A percentile compares a stretch with the other conserved stretches of the same genome.
phyloP scores from a whole-genome alignment of 1,140 invertebrate species.

The Oryctes rhinoceros region DNA sequence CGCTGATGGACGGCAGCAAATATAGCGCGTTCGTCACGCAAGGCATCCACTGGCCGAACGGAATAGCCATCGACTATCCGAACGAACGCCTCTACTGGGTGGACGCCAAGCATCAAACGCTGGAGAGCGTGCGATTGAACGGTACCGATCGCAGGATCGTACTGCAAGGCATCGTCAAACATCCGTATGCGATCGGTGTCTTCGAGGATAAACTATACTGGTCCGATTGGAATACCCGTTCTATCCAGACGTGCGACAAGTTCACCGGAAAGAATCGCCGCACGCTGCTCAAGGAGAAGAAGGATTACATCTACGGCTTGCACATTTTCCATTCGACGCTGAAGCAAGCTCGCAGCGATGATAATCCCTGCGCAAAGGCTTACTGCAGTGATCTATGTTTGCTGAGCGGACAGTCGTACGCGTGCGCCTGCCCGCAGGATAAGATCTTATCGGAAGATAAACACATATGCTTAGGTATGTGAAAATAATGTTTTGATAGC shows the following conservation, averaged over 20 bases:
- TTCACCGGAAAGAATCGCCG: slow-evolving; percentile 70
- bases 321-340: slow-evolving; percentile 75
- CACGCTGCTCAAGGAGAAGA: slow-evolving; percentile 62
- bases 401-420: slow-evolving; percentile 67
- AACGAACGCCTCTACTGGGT: slow-evolving; percentile 83
- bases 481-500: slow-evolving; percentile 43
- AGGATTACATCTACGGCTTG: slow-evolving; percentile 69
- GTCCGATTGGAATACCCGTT: slow-evolving; percentile 79
- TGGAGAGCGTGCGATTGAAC: slow-evolving; percentile 81
- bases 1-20: slow-evolving; percentile 83
- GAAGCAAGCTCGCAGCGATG: slow-evolving; percentile 57
- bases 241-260: slow-evolving; percentile 74
- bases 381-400: slow-evolving; percentile 85
- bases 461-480: slow-evolving; percentile 63
- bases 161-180: slow-evolving; percentile 67
- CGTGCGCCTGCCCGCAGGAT: slow-evolving; percentile 82
- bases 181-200: slow-evolving; percentile 84
- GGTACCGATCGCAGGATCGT: slow-evolving; percentile 73
- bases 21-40: slow-evolving; percentile 70
- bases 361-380: slow-evolving; percentile 74
- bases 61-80: slow-evolving; percentile 86
- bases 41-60: slow-evolving; percentile 85
- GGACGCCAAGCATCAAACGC: slow-evolving; percentile 73
- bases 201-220: slow-evolving; percentile 90
- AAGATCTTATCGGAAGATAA: slow-evolving; percentile 66